A percentile compares a stretch with the other conserved stretches of the same genome.
Evolutionary conservation across 2,888 invertebrate species (phyloP).

Genomic region (Pocota personata): DNA sequence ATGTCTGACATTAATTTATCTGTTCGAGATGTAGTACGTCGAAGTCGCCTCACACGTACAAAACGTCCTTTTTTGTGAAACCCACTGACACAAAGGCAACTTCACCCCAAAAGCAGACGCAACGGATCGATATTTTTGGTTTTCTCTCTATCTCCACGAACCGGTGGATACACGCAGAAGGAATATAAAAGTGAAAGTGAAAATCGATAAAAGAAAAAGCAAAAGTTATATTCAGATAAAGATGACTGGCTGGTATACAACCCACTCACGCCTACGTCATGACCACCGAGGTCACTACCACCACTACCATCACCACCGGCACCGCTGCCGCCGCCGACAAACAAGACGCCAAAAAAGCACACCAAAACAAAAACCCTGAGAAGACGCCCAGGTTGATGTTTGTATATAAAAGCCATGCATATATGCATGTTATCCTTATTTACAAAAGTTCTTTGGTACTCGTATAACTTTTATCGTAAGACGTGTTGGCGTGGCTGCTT

Average conservation of each 20-base stretch:
- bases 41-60: background rate
- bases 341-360: constrained; percentile 9
- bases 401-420: background rate
- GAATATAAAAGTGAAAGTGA: constrained; percentile 28
- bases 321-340: background rate
- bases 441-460: background rate
- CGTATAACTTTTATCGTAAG: background rate
- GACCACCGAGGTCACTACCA: background rate
- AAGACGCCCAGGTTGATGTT: constrained; percentile 30
- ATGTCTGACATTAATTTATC: constrained; percentile 2
- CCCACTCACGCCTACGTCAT: constrained; percentile 30
- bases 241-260: background rate
- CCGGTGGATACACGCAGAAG: background rate
- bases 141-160: background rate
- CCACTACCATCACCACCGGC: background rate
- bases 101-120: constrained; percentile 1
- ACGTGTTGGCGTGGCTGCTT: background rate
- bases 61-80: background rate
- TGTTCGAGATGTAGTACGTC: background rate
- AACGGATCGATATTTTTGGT: constrained; percentile 3
- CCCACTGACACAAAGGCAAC: constrained; percentile 25
- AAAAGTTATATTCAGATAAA: constrained; percentile 23
- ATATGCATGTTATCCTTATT: constrained; percentile 11
- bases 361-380: constrained; percentile 30
- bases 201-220: constrained; percentile 35